Percentiles rank a stretch among this genome's conserved stretches.
Conservation (phyloP, 2,113 vertebrate species). For the Orthonyx spaldingii region DNA sequence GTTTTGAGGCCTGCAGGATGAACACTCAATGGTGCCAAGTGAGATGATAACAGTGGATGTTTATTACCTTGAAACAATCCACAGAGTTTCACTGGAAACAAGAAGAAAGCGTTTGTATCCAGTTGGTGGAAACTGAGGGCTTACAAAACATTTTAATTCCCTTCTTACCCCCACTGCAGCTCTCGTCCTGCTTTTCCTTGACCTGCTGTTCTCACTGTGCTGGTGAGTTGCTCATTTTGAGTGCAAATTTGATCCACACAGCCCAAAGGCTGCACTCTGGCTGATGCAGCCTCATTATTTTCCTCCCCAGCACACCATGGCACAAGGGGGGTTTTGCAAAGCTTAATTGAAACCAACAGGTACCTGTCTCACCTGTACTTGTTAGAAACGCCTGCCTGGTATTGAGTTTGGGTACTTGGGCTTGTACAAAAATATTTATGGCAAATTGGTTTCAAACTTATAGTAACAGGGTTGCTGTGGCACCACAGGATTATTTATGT, state of each 20-base stretch:
- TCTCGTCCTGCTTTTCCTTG: neutral
- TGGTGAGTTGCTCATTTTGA: neutral
- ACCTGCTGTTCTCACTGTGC: neutral
- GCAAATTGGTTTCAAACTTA: neutral
- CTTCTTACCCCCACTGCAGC: neutral
- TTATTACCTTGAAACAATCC: neutral
- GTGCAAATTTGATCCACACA: neutral
- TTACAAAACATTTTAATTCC: neutral
- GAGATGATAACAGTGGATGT: neutral
- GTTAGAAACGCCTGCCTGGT: neutral
- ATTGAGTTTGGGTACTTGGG: neutral
- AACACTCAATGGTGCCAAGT: neutral
- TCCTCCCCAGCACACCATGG: neutral
- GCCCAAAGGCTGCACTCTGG: neutral
- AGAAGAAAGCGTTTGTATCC: neutral
- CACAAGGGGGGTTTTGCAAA: neutral
- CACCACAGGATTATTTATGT: neutral
- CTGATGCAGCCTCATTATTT: slow-evolving; percentile 25
- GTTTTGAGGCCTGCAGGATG: neutral
- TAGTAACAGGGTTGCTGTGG: neutral
- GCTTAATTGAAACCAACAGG: slow-evolving; percentile 37
- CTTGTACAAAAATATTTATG: neutral
- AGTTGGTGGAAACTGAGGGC: neutral
- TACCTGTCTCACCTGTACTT: neutral
- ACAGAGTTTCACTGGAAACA: neutral